Conservation (phyloP, 1,140 invertebrate species). For the Cyrtorhinus lividipennis region DNA sequence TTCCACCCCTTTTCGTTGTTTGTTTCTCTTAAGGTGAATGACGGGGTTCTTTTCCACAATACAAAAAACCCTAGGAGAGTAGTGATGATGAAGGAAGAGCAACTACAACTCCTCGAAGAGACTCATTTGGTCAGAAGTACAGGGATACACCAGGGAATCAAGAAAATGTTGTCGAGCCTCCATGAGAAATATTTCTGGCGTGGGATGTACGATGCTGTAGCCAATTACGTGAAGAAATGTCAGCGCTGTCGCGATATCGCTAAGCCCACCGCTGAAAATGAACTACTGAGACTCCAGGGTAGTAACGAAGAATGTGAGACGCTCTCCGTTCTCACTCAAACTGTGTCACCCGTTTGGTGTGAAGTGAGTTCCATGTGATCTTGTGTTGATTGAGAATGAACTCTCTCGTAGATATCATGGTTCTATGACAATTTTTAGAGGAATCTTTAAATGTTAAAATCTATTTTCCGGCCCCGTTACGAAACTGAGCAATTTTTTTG, state of each 20-base stretch:
- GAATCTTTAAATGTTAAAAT: too few relatives aligned
- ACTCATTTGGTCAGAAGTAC: slow-evolving; percentile 25
- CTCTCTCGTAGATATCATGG: too few relatives aligned
- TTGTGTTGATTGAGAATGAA: not conserved
- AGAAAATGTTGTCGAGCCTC: slow-evolving; percentile 28
- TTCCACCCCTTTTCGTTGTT: too few relatives aligned
- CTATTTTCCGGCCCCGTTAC: too few relatives aligned
- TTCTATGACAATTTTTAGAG: too few relatives aligned
- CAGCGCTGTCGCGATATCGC: slow-evolving; percentile 25
- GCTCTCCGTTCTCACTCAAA: slow-evolving; percentile 13
- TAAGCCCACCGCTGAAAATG: not conserved
- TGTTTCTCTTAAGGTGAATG: not conserved
- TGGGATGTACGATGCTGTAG: slow-evolving; percentile 28
- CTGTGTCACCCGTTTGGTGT: slow-evolving; percentile 14
- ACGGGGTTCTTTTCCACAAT: slow-evolving; percentile 26
- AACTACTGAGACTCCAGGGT: not conserved
- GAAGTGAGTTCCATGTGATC: slow-evolving; percentile 10
- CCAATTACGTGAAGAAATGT: slow-evolving; percentile 27
- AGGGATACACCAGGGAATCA: slow-evolving; percentile 29
- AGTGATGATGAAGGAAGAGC: slow-evolving; percentile 24
- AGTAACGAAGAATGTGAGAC: not conserved
- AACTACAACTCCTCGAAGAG: slow-evolving; percentile 23
- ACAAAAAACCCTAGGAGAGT: slow-evolving; percentile 26
- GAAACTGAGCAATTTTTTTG: too few relatives aligned
- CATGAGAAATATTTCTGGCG: slow-evolving; percentile 28